Evolutionary conservation across 2,113 vertebrate genomes (phyloP).

Genomic region (Ceyx margarethae): DNA sequence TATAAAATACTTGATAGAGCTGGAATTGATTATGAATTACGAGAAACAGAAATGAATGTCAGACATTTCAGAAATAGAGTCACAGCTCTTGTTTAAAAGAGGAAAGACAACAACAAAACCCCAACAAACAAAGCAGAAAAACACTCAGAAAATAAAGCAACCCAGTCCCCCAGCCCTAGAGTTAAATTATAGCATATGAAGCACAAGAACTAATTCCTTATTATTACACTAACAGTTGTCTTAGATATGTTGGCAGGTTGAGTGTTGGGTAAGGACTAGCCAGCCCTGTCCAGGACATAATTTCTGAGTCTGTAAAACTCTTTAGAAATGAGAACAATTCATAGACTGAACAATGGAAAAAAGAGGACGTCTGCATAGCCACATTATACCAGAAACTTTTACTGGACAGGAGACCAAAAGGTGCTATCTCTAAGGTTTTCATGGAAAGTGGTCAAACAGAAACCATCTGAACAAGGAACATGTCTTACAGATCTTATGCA

Average conservation of each 20-base stretch:
- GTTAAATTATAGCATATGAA: not conserved
- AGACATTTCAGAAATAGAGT: not conserved
- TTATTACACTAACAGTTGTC: not conserved
- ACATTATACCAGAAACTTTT: not conserved
- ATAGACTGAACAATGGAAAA: not conserved
- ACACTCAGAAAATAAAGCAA: not conserved
- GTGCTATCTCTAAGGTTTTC: not conserved
- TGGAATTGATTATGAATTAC: conserved; percentile 15
- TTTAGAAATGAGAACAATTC: not conserved
- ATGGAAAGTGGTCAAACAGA: not conserved
- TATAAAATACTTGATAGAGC: conserved; percentile 9
- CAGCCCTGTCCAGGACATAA: not conserved
- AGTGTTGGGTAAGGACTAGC: not conserved
- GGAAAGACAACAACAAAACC: not conserved
- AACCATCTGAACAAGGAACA: not conserved
- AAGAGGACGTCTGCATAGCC: not conserved
- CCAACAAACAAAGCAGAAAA: not conserved
- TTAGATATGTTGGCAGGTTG: not conserved
- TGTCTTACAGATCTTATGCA: not conserved
- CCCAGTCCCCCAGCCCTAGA: not conserved
- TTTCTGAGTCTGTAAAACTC: not conserved
- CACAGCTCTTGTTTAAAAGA: not conserved
- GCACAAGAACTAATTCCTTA: not conserved
- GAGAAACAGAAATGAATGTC: conserved; percentile 10
- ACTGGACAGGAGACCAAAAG: not conserved